Percentiles rank a stretch among this genome's conserved stretches.
phyloP scores from a whole-genome alignment of 2,113 vertebrate genomes.

The Cephalopholis sonnerati region DNA sequence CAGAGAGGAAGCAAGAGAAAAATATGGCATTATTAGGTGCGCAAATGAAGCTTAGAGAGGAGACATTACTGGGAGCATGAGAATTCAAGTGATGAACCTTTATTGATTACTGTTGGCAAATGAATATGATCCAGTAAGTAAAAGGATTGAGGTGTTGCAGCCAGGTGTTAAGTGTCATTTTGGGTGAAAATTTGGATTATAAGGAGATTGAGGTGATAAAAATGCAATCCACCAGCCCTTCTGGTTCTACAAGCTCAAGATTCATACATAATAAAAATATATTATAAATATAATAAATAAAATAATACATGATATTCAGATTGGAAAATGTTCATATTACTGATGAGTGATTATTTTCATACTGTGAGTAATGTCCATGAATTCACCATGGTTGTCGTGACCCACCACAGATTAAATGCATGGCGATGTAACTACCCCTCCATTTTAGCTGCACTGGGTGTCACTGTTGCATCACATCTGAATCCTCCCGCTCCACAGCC shows the following conservation, averaged over 20 bases:
- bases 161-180: not conserved
- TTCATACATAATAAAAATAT: not conserved
- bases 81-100: slow-evolving; percentile 1
- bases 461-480: slow-evolving; percentile 75
- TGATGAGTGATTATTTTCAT: not conserved
- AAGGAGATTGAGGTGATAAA: not conserved
- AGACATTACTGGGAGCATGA: not conserved
- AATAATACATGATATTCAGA: not conserved
- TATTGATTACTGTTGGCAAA: not conserved
- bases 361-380: not conserved
- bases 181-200: not conserved
- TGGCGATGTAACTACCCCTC: not conserved
- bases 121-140: not conserved
- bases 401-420: not conserved
- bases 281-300: no score
- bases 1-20: not conserved
- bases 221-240: not conserved
- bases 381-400: not conserved
- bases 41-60: not conserved
- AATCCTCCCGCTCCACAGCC: not conserved
- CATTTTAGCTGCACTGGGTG: slow-evolving; percentile 69
- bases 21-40: not conserved
- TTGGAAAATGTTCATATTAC: not conserved
- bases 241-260: not conserved
- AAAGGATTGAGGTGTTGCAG: not conserved